A percentile compares a stretch with the other conserved stretches of the same genome.
Evolutionary conservation across 1,140 invertebrate genomes (phyloP).

Genomic region (Charaxes varanes): DNA sequence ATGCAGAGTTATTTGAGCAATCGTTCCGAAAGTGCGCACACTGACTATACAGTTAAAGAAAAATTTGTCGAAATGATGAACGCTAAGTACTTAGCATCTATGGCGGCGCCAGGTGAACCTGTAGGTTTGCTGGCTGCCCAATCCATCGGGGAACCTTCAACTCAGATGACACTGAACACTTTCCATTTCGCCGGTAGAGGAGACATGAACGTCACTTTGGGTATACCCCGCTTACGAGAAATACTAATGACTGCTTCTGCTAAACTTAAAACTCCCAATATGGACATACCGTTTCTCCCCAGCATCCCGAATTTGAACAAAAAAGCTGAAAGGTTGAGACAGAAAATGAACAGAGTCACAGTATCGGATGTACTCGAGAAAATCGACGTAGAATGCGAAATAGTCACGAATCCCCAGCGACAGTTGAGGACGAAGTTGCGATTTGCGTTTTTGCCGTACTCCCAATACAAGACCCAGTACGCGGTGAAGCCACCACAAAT

Average conservation of each 20-base stretch:
- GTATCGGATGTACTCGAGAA: conserved; percentile 86
- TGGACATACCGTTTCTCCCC: conserved; percentile 90
- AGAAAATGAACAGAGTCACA: conserved; percentile 84
- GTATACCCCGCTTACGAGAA: conserved; percentile 96
- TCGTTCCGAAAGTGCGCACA: conserved; percentile 34
- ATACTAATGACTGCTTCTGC: conserved; percentile 96
- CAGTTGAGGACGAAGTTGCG: conserved; percentile 76
- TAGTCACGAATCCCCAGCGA: conserved; percentile 75
- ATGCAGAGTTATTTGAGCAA: conserved; percentile 79
- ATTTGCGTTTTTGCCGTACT: conserved; percentile 83
- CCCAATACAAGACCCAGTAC: conserved; percentile 83
- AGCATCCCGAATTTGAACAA: conserved; percentile 74
- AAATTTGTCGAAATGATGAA: conserved; percentile 83
- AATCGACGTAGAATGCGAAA: conserved; percentile 79
- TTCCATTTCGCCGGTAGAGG: conserved; percentile 99
- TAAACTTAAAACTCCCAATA: conserved; percentile 95
- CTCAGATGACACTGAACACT: conserved; percentile 99
- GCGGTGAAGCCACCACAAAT: conserved; percentile 81
- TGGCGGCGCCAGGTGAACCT: conserved; percentile 93
- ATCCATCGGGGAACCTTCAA: conserved; percentile 98
- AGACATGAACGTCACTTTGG: conserved; percentile 99
- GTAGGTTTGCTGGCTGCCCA: conserved; percentile 96
- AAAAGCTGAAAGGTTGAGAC: conserved; percentile 80
- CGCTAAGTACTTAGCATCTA: conserved; percentile 83
- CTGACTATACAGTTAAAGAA: conserved; percentile 60